Evolutionary conservation across 2,888 invertebrate species (phyloP).

Genomic region (Tachystola acroxantha): DNA sequence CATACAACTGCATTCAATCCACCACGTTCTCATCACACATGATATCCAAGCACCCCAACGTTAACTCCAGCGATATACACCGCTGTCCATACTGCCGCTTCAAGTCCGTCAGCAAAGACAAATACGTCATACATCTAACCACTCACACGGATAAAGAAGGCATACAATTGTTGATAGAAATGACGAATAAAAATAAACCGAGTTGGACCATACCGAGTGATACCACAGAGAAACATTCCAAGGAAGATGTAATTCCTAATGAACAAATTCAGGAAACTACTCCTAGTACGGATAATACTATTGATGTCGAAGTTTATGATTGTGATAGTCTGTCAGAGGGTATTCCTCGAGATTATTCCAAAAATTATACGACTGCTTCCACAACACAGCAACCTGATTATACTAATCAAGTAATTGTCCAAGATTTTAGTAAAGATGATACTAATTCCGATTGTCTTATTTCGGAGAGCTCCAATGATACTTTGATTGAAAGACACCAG

Average conservation of each 20-base stretch:
- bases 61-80: constrained; percentile 79
- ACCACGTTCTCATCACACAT: constrained; percentile 87
- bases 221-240: constrained; percentile 28
- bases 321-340: constrained; percentile 62
- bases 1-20: constrained; percentile 89
- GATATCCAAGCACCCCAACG: constrained; percentile 86
- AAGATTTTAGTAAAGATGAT: constrained; percentile 61
- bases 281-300: constrained; percentile 44
- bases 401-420: constrained; percentile 38
- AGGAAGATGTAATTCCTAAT: constrained; percentile 24
- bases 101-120: constrained; percentile 81
- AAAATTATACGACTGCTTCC: constrained; percentile 43
- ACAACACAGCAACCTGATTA: constrained; percentile 37
- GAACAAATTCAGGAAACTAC: constrained; percentile 36
- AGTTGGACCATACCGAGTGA: constrained; percentile 68
- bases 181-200: constrained; percentile 52
- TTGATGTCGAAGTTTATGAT: constrained; percentile 65
- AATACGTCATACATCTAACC: constrained; percentile 75
- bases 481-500: constrained; percentile 51
- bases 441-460: constrained; percentile 62
- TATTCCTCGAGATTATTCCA: constrained; percentile 50
- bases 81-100: constrained; percentile 80
- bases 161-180: constrained; percentile 50
- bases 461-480: constrained; percentile 54
- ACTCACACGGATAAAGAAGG: constrained; percentile 70